Conservation (phyloP, 2,797 vertebrate species). For the Oophaga sylvatica region DNA sequence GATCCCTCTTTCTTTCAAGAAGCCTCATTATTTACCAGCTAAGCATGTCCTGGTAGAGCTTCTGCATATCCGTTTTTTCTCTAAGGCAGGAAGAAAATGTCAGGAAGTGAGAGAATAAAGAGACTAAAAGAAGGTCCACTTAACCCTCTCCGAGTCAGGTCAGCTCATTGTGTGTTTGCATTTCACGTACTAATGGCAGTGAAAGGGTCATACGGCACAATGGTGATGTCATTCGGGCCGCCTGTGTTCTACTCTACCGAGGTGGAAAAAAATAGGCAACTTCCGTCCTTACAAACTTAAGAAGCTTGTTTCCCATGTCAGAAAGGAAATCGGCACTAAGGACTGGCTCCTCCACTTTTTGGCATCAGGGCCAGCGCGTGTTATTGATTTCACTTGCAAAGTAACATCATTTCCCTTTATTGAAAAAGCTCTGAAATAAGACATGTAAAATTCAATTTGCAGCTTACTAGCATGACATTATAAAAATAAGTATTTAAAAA, state of each 20-base stretch:
- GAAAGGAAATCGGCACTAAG: conserved; percentile 49
- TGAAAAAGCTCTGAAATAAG: conserved; percentile 1
- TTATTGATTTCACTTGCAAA: conserved; percentile 22
- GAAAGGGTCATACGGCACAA: neutral
- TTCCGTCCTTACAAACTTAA: conserved; percentile 47
- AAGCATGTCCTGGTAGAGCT: conserved; percentile 70
- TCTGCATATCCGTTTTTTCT: conserved; percentile 68
- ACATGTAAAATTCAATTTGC: neutral
- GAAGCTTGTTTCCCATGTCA: conserved; percentile 48
- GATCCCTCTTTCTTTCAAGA: conserved; percentile 11
- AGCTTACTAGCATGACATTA: no score
- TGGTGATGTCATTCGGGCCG: conserved; percentile 45
- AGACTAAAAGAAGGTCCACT: conserved; percentile 20
- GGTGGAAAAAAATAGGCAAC: conserved; percentile 46
- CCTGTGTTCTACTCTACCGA: conserved; percentile 16
- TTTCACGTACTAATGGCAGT: neutral
- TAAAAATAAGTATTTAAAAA: neutral
- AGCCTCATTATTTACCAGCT: conserved; percentile 57
- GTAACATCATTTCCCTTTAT: neutral
- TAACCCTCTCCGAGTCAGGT: conserved; percentile 7
- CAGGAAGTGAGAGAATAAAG: conserved; percentile 71
- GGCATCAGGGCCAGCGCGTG: neutral
- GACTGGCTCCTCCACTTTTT: conserved; percentile 39
- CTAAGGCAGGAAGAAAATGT: conserved; percentile 64
- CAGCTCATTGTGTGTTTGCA: neutral